Conservation (phyloP, 2,113 vertebrate species). For the Pteropus alecto region DNA sequence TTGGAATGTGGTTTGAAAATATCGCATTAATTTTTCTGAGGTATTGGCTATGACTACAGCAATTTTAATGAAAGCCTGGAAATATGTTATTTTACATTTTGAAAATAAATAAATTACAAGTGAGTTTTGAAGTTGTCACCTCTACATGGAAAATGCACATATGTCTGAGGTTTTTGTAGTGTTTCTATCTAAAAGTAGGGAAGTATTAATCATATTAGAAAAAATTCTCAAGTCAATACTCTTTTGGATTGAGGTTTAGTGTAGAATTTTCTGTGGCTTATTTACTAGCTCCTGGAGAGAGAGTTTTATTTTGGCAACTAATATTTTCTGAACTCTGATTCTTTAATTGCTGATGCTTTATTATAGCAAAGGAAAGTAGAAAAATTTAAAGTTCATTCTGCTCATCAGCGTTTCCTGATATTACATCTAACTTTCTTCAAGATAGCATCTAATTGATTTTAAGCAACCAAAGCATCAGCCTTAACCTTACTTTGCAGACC, state of each 20-base stretch:
- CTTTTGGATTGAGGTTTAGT: neutral
- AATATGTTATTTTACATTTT: neutral
- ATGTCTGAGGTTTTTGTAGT: neutral
- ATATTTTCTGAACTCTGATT: neutral
- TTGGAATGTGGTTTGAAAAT: neutral
- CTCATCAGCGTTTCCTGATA: neutral
- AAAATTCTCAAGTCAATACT: neutral
- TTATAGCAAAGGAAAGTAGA: neutral
- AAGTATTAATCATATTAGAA: neutral
- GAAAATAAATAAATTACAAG: neutral
- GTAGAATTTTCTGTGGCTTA: neutral
- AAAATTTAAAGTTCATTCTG: neutral
- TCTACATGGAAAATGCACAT: neutral
- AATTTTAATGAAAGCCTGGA: neutral
- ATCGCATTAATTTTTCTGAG: neutral
- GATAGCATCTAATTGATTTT: conserved; percentile 45
- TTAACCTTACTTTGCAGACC: neutral
- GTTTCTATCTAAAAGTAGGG: neutral
- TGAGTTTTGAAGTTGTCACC: neutral
- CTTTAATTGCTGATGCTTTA: neutral
- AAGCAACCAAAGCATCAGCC: conserved; percentile 12
- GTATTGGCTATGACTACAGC: neutral
- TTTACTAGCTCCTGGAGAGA: neutral
- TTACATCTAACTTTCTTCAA: neutral
- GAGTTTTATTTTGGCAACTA: conserved; percentile 18